These are phyloP conservation scores for Agriopis marginaria DNA, from an alignment of 2,888 invertebrate species.

Conservation along the genomic window DNA sequence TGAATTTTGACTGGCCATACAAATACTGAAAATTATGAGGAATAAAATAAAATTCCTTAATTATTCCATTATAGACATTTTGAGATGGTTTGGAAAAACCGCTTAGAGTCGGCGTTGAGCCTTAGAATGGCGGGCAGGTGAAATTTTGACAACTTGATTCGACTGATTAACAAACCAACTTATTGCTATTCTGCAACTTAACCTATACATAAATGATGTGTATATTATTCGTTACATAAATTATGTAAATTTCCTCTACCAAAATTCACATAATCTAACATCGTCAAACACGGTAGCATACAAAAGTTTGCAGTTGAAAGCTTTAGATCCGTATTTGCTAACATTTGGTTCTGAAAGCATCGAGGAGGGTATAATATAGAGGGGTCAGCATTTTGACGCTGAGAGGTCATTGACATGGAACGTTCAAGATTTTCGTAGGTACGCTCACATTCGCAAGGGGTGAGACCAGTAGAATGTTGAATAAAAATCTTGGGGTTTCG, in stretches of 20 bases:
- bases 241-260: background rate
- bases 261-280: background rate
- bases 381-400: conserved; percentile 51
- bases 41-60: too few species aligned
- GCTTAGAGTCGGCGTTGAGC: too few species aligned
- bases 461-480: conserved; percentile 22
- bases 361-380: conserved; percentile 40
- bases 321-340: conserved; percentile 29
- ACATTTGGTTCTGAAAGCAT: conserved; percentile 37
- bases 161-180: too few species aligned
- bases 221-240: background rate
- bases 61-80: too few species aligned
- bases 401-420: conserved; percentile 51
- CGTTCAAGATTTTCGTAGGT: conserved; percentile 38
- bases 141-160: too few species aligned
- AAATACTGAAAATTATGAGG: too few species aligned
- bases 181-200: too few species aligned
- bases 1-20: too few species aligned
- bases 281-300: conserved; percentile 2
- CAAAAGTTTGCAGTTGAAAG: conserved; percentile 26
- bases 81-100: too few species aligned
- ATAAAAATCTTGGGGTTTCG: background rate
- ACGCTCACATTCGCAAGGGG: conserved; percentile 30
- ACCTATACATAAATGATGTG: too few species aligned
- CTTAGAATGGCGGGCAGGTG: too few species aligned